phyloP scores from a whole-genome alignment of 1,140 invertebrate species.

The Platyura marginata region DNA sequence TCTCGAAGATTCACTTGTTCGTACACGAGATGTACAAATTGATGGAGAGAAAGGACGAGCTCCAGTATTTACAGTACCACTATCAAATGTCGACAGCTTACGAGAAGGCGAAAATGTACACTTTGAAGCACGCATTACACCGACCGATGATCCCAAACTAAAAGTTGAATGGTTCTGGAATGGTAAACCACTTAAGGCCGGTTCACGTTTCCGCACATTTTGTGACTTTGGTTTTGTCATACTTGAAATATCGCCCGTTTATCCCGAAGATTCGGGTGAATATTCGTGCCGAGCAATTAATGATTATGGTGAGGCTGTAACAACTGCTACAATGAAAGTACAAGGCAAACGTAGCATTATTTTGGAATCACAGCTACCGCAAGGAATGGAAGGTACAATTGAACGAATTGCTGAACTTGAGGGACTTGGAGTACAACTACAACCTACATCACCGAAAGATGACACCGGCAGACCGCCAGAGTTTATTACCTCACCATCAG shows the following conservation, averaged over 20 bases:
- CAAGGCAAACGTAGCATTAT: conserved; percentile 82
- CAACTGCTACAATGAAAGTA: conserved; percentile 77
- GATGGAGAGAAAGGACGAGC: conserved; percentile 59
- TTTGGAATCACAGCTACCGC: conserved; percentile 75
- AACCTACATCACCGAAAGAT: conserved; percentile 42
- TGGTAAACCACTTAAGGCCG: conserved; percentile 72
- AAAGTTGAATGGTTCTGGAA: conserved; percentile 95
- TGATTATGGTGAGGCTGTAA: conserved; percentile 85
- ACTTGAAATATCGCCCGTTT: conserved; percentile 84
- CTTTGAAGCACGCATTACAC: conserved; percentile 83
- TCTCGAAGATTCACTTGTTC: conserved; percentile 71
- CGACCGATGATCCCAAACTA: conserved; percentile 84
- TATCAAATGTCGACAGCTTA: conserved; percentile 69
- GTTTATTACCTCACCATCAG: conserved; percentile 74
- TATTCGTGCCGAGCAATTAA: conserved; percentile 70
- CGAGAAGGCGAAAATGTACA: conserved; percentile 84
- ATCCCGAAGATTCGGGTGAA: conserved; percentile 85
- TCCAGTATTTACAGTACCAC: conserved; percentile 76
- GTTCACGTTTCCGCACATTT: conserved; percentile 82
- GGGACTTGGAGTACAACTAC: conserved; percentile 49
- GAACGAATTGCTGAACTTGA: conserved; percentile 86
- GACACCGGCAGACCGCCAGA: conserved; percentile 79
- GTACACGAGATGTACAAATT: conserved; percentile 43
- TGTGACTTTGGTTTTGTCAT: conserved; percentile 92
- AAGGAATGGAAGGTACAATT: conserved; percentile 83